Evolutionary conservation across 1,140 invertebrate species (phyloP), one percentile per base, ranked within the genome.

Genomic region (Microplitis mediator): DNA sequence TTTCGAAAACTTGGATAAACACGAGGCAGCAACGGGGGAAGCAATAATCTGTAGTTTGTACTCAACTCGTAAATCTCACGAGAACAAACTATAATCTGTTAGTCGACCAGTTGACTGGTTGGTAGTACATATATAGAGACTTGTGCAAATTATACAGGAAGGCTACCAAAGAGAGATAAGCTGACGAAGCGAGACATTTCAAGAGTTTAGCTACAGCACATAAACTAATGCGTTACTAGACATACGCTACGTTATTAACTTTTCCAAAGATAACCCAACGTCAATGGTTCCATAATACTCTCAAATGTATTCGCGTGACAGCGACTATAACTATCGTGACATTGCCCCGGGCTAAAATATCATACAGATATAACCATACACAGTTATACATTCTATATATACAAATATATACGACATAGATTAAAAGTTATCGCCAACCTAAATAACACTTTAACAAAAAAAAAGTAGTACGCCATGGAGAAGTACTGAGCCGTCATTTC

Each of bases 181-280:
- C 63, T 65, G 16, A 65, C 34, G 34, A 50, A 65, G 63, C 63
- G 39, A 45, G n/a, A 65, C 60, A 35, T 32, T 39, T 39, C 31
- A 58, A 31, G 16, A 23, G 52, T 45, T 11, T 45, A 9, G 8
- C 6, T 45, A 45, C 23, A 31, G 56, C 6, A 13, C 16, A 5
- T 13, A 32, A 23, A 23, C 50, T 67, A 67, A 67, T 52, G 45
- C 51, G 16, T 67, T 32, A 4, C 14, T 5, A 62, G 56, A 72
- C 71, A 72, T 72, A 64, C 67, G 71, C 64, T 54, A 72, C 52
- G 36, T 72, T 72, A 67, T 67, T 67, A 72, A 72, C 52, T 72
- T 72, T 61, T 52, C 0, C n/a, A 61, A 64, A 72, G 66, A 72
- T 67, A 45, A 45, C 39, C 64, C 71, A 34, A 45, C 45, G 23